These are phyloP conservation scores for Chloroclystis v-ata DNA, from an alignment of 2,888 invertebrate genomes.

Conservation along the genomic window DNA sequence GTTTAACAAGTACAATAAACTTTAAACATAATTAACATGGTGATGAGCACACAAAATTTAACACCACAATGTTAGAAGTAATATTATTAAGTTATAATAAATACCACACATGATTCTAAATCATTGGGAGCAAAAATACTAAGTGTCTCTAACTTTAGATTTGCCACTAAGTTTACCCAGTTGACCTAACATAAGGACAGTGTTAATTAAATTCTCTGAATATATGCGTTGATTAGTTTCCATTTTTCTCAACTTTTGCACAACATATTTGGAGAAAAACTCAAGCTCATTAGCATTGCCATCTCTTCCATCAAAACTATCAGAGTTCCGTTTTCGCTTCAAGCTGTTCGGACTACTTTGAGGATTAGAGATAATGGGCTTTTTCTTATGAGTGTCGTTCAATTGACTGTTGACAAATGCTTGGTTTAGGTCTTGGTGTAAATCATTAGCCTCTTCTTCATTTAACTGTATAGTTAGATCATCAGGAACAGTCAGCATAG, in stretches of 20 bases:
- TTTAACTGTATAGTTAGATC: slow-evolving; percentile 72
- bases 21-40: too few relatives aligned
- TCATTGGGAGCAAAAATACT: not conserved
- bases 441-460: slow-evolving; percentile 67
- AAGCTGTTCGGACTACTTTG: slow-evolving; percentile 42
- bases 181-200: slow-evolving; percentile 70
- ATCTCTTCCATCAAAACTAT: slow-evolving; percentile 41
- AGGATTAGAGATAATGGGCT: slow-evolving; percentile 38
- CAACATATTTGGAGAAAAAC: slow-evolving; percentile 71
- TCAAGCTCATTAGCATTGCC: slow-evolving; percentile 66
- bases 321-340: slow-evolving; percentile 50
- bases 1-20: too few relatives aligned
- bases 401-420: slow-evolving; percentile 47
- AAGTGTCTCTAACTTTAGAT: slow-evolving; percentile 58
- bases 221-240: slow-evolving; percentile 73
- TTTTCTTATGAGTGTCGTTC: slow-evolving; percentile 41
- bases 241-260: slow-evolving; percentile 69
- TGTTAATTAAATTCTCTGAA: slow-evolving; percentile 72
- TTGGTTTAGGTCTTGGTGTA: slow-evolving; percentile 58
- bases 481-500: slow-evolving; percentile 73
- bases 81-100: too few relatives aligned
- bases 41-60: too few relatives aligned
- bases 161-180: slow-evolving; percentile 64
- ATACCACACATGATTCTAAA: not conserved
- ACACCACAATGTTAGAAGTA: too few relatives aligned